These are phyloP conservation scores for Epizoanthus rinbou DNA, from an alignment of 92 coral and sea anemone genomes.

Conservation along the genomic window DNA sequence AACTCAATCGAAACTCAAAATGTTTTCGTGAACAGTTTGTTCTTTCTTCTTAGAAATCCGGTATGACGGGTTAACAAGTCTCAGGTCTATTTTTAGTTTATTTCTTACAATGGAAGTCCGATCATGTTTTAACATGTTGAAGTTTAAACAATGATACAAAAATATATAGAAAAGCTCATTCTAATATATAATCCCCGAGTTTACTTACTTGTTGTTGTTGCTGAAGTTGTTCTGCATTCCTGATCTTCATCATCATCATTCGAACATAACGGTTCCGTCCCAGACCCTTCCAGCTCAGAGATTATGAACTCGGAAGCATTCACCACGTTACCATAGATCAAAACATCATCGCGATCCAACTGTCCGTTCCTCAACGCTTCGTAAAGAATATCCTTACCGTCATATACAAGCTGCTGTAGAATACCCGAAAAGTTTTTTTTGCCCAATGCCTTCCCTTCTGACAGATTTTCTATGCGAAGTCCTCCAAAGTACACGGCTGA, in stretches of 20 bases:
- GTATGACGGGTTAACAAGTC: no score
- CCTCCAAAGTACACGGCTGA: slow-evolving; percentile 34
- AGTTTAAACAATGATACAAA: no score
- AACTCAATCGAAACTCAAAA: no score
- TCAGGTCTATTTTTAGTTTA: no score
- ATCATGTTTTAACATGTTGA: no score
- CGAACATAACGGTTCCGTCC: background rate
- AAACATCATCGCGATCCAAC: background rate
- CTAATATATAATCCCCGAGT: no score
- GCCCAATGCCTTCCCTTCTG: background rate
- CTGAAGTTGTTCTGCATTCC: no score
- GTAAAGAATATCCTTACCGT: slow-evolving; percentile 1
- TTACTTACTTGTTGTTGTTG: no score
- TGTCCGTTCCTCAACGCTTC: background rate
- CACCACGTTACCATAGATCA: slow-evolving; percentile 10
- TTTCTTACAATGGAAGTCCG: no score
- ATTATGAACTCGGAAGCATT: slow-evolving; percentile 29
- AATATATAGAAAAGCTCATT: no score
- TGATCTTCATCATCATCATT: slow-evolving; percentile 23
- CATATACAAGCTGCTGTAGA: slow-evolving; percentile 25
- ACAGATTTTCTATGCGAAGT: slow-evolving; percentile 9
- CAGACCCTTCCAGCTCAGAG: slow-evolving; percentile 21
- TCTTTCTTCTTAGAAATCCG: no score
- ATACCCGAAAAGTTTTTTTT: slow-evolving; percentile 35
- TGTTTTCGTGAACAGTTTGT: no score